Conservation (phyloP, 2,113 vertebrate genomes). For the Smithornis capensis region DNA sequence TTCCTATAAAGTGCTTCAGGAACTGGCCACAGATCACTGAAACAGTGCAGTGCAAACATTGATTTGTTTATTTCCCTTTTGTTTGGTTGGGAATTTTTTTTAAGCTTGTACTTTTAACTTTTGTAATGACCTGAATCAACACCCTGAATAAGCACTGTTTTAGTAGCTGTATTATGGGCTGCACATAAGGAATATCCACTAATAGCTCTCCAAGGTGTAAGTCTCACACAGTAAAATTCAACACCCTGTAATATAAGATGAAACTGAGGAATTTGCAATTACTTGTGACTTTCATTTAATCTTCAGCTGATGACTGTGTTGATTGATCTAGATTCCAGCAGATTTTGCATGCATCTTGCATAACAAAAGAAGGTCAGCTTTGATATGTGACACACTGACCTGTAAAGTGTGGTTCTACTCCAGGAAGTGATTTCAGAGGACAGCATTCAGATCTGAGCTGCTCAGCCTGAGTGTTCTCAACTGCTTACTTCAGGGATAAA, state of each 20-base stretch:
- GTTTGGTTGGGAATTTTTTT: not conserved
- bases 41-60: constrained; percentile 17
- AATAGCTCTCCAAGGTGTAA: constrained; percentile 15
- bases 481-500: not conserved
- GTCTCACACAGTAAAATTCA: constrained; percentile 44
- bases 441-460: not conserved
- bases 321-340: constrained; percentile 64
- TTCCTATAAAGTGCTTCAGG: not conserved
- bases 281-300: constrained; percentile 73
- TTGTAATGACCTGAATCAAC: constrained; percentile 8
- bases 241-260: constrained; percentile 52
- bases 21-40: constrained; percentile 15
- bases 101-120: constrained; percentile 12
- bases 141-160: constrained; percentile 17
- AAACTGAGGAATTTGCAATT: constrained; percentile 65
- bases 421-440: constrained; percentile 46
- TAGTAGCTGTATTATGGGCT: not conserved
- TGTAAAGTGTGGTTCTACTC: constrained; percentile 46
- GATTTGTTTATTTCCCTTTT: not conserved
- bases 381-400: constrained; percentile 21
- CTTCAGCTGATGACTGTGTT: constrained; percentile 67
- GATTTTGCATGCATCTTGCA: constrained; percentile 64
- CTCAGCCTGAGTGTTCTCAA: not conserved
- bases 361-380: constrained; percentile 52
- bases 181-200: not conserved